A percentile compares a stretch with the other conserved stretches of the same genome.
Conservation (phyloP, 2,797 vertebrate species). For the Rallus crepitans region DNA sequence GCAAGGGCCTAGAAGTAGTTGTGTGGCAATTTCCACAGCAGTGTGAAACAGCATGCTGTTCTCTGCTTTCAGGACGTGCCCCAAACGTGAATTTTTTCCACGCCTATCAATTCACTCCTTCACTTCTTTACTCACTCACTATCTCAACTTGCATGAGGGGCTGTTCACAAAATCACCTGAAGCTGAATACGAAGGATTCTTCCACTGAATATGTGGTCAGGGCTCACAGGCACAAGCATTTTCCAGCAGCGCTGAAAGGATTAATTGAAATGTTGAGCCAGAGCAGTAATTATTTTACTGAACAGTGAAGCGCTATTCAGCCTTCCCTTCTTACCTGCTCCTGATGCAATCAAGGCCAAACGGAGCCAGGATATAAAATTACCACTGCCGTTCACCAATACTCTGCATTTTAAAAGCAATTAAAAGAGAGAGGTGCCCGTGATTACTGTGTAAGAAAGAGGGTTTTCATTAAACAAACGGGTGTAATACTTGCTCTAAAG, state of each 20-base stretch:
- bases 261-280: constrained; percentile 64
- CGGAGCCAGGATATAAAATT: constrained; percentile 55
- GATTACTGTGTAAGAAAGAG: constrained; percentile 53
- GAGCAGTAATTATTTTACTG: constrained; percentile 63
- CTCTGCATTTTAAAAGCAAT: constrained; percentile 58
- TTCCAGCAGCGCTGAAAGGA: constrained; percentile 61
- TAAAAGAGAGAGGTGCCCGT: constrained; percentile 29
- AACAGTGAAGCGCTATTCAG: constrained; percentile 61
- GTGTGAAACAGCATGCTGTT: neutral
- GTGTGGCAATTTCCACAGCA: neutral
- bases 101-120: neutral
- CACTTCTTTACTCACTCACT: neutral
- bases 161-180: neutral
- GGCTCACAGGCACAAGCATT: constrained; percentile 11
- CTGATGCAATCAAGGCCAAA: constrained; percentile 61
- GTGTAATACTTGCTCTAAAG: constrained; percentile 11
- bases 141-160: neutral
- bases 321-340: constrained; percentile 45
- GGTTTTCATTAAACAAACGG: constrained; percentile 61
- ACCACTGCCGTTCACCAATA: constrained; percentile 8
- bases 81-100: neutral
- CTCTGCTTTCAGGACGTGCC: neutral
- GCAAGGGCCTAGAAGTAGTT: neutral
- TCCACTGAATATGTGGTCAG: neutral
- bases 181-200: neutral